Evolutionary conservation across 2,797 vertebrate species (phyloP).

Genomic region (Choloepus didactylus): DNA sequence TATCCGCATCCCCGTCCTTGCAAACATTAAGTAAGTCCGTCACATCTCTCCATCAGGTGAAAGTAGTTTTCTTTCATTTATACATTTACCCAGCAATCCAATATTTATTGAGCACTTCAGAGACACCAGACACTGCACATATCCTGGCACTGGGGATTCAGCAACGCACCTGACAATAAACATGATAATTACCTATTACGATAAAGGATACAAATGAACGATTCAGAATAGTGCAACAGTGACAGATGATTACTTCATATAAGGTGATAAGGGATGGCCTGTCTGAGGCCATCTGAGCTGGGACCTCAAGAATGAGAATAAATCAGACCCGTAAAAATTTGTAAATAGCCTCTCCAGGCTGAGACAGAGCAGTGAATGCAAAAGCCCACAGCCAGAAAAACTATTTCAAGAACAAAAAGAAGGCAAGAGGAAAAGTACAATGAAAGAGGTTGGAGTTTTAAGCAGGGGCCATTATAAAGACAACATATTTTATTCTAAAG

Average conservation of each 20-base stretch:
- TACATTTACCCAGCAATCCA: not conserved
- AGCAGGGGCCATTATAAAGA: not conserved
- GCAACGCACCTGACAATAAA: slow-evolving; percentile 28
- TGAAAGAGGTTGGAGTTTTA: not conserved
- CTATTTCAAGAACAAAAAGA: not conserved
- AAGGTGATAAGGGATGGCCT: not conserved
- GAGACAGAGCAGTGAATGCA: not conserved
- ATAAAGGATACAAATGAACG: slow-evolving; percentile 21
- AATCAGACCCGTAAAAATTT: slow-evolving; percentile 9
- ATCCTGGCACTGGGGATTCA: not conserved
- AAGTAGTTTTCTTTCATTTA: not conserved
- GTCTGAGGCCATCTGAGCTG: not conserved
- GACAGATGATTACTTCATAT: not conserved
- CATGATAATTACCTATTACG: slow-evolving; percentile 5
- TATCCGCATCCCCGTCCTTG: not conserved
- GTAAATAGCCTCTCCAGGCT: not conserved
- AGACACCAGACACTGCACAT: not conserved
- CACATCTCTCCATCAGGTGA: not conserved
- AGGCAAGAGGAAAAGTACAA: not conserved
- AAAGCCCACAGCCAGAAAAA: not conserved
- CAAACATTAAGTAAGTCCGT: slow-evolving; percentile 35
- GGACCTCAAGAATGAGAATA: slow-evolving; percentile 34
- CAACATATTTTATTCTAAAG: not conserved
- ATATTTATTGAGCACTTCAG: slow-evolving; percentile 34
- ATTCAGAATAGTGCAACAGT: slow-evolving; percentile 6